Evolutionary conservation across 1,140 invertebrate genomes (phyloP).

Genomic region (Aphaenogaster floridana): DNA sequence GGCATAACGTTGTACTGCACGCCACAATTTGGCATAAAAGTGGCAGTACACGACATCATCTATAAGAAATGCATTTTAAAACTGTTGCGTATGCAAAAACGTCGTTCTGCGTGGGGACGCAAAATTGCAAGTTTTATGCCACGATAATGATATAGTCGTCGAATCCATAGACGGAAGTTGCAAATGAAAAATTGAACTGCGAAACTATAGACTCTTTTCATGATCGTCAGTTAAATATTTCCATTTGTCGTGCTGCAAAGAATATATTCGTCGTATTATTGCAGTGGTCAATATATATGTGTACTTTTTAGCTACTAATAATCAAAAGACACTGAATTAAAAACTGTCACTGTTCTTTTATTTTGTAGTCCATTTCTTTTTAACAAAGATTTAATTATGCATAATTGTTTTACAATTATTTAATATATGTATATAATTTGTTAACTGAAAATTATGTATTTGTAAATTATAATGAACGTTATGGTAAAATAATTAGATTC

Average conservation of each 20-base stretch:
- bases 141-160: not conserved
- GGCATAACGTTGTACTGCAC: not conserved
- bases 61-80: slow-evolving; percentile 31
- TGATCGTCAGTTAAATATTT: not conserved
- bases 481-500: not conserved
- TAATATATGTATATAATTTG: not conserved
- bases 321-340: not conserved
- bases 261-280: slow-evolving; percentile 27
- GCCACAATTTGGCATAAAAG: not conserved
- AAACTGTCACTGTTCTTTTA: not conserved
- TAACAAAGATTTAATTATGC: not conserved
- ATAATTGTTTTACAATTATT: not conserved
- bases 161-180: not conserved
- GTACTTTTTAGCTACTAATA: not conserved
- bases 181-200: not conserved
- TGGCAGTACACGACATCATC: not conserved
- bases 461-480: slow-evolving; percentile 9
- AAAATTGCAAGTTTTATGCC: slow-evolving; percentile 12
- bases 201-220: not conserved
- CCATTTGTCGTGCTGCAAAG: not conserved
- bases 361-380: not conserved
- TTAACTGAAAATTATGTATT: not conserved
- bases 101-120: not conserved
- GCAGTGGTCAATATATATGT: not conserved
- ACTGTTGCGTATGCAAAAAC: not conserved